A percentile compares a stretch with the other conserved stretches of the same genome.
Evolutionary conservation across 2,113 vertebrate species (phyloP).

Genomic region (Agelaius tricolor): DNA sequence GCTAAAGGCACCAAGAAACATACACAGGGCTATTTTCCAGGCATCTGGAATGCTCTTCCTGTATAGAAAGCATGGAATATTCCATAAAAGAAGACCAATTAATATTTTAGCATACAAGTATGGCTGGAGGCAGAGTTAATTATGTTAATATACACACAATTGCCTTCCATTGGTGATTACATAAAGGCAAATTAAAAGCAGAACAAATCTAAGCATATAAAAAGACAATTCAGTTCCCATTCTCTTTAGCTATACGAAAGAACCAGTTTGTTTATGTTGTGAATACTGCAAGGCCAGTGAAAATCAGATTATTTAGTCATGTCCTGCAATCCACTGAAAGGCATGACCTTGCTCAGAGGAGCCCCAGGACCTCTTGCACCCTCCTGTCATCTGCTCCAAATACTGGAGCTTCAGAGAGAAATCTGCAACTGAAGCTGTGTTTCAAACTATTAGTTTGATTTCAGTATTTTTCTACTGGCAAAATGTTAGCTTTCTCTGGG

Average conservation of each 20-base stretch:
- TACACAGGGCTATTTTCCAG: background rate
- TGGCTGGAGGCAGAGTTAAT: background rate
- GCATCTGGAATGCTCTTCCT: background rate
- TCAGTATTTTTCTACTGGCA: conserved; percentile 28
- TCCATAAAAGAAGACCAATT: background rate
- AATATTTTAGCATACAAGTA: background rate
- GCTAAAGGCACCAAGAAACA: background rate
- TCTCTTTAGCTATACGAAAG: background rate
- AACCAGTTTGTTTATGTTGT: background rate
- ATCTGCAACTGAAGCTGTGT: background rate
- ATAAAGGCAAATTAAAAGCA: background rate
- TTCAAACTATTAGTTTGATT: background rate
- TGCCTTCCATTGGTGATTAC: background rate
- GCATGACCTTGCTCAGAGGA: background rate
- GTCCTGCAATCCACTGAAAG: background rate
- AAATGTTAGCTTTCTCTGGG: background rate
- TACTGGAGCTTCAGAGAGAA: background rate
- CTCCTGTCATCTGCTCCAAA: background rate
- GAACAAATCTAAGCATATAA: background rate
- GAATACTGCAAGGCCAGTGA: background rate
- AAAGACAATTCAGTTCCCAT: background rate
- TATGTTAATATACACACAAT: background rate
- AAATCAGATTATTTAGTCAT: background rate
- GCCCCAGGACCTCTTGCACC: background rate
- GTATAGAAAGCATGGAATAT: background rate